Evolutionary conservation across 2,888 invertebrate genomes (phyloP).

Genomic region (Eupithecia vulgata): DNA sequence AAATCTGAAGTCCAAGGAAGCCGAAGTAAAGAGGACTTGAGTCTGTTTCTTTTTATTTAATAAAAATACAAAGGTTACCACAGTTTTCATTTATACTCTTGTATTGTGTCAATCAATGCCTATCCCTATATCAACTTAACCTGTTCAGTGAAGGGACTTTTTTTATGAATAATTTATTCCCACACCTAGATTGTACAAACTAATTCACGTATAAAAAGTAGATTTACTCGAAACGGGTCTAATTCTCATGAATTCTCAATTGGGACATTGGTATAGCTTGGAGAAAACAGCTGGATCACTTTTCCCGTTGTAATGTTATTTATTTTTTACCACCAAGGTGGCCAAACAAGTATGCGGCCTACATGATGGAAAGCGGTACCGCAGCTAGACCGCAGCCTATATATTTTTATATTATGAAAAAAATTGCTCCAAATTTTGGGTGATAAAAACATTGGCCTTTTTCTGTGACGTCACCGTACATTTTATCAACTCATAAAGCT

Average conservation of each 20-base stretch:
- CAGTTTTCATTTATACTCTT: not conserved
- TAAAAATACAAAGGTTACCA: not conserved
- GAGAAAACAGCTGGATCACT: not conserved
- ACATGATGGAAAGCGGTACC: no score
- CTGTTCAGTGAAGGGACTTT: slow-evolving; percentile 8
- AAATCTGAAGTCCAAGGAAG: no score
- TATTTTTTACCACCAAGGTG: no score
- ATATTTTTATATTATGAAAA: no score
- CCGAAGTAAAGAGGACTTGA: no score
- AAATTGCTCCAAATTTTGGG: no score
- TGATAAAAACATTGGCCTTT: no score
- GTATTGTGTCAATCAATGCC: slow-evolving; percentile 3
- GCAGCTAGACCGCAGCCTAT: no score
- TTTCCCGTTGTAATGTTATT: not conserved
- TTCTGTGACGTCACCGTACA: no score
- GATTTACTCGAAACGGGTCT: slow-evolving; percentile 50
- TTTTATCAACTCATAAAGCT: no score
- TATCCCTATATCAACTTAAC: slow-evolving; percentile 7
- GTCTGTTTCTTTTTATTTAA: not conserved
- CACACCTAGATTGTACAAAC: slow-evolving; percentile 48
- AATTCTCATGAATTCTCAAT: slow-evolving; percentile 61
- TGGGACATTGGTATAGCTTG: slow-evolving; percentile 39
- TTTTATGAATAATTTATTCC: slow-evolving; percentile 53
- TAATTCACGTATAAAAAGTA: slow-evolving; percentile 53
- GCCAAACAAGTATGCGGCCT: no score